Base-by-base conservation (phyloP, 2,113 vertebrate genomes). In the Saguinus imperator region DNA sequence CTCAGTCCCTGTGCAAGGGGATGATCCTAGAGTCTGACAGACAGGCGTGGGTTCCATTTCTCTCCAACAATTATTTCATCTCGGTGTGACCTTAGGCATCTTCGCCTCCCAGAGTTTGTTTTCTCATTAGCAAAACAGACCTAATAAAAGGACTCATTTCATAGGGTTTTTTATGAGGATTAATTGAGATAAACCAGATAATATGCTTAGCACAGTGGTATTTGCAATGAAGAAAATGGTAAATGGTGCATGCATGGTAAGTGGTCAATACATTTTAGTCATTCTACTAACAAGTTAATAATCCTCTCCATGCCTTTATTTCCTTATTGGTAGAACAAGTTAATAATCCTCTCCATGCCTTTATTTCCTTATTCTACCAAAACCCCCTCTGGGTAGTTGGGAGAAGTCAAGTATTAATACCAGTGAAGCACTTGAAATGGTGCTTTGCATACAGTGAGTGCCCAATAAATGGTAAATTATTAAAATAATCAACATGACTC, bases 1-100 rank as follows among this genome's bases (percentile, higher is more conserved):
- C 0, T 1, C 8, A 13, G 88, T 1, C 25, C 25, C 45, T 6
- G 32, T 55, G 27, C 21, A 12, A 14, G 0, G 0, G 0, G 2
- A 5, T 6, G 13, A n/a, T 17, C 37, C 4, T 12, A 1, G 43
- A 25, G 43, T 37, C 81, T 13, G 13, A 7, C 29, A 5, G 83
- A 12, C 10, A 1, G 61, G 61, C 27, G 2, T 32, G 4, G 57
- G 27, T 9, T 45, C 17, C 0, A 14, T 37, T 13, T 57, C 68
- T 52, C 20, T 20, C 75, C 40, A 0, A 0, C 0, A 35, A 18
- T 27, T 23, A 2, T 7, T 6, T n/a, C 64, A 64, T n/a, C 18
- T 1, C n/a, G 11, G 1, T 40, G 13, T n/a, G 29, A 73, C 66
- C 72, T 58, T 3, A 3, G 64, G 35, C 32, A 40, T 21, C 52